Base-by-base conservation (phyloP, 2,113 vertebrate species). In the Dromaius novaehollandiae region DNA sequence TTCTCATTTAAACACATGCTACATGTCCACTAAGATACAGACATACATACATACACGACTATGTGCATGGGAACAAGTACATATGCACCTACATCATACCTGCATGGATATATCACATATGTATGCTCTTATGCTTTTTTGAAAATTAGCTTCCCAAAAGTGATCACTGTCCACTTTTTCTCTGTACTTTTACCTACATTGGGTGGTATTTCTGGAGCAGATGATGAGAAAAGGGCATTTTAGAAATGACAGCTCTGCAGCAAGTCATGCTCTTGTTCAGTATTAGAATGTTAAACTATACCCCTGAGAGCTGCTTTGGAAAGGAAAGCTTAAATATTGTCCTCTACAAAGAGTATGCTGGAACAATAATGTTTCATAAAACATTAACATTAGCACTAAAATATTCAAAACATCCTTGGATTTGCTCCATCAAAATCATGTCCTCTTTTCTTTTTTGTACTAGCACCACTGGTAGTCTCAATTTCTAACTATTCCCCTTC, bases 321-420 rank as follows among this genome's bases (percentile, higher is more conserved):
- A 95, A 88, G 50, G n/a, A 88, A 97, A 85, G 69, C 87, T 96
- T 94, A 85, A 97, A 97, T 96, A 95, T 42, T 88, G 85, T 53
- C 77, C 60, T 96, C 51, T 68, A 73, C 28, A 51, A 89, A 96
- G 84, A 95, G 56, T 78, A 64, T 40, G 32, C 70, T 11, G 13
- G 58, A 92, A 94, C 44, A 95, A 89, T 84, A 91, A 70, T 24
- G 34, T 56, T 96, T 95, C 71, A 87, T 92, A 86, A 96, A 97
- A 69, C 55, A 64, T 55, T 69, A 94, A 86, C 48, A 79, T 87
- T 53, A 68, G 60, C 83, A 88, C 76, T 78, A 88, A 95, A 95
- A 95, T 82, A 94, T 82, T 95, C 71, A 94, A 97, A 97, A 96
- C 8, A 93, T 50, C 58, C n/a, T 86, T 84, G 40, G 38, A 82